A percentile compares a stretch with the other conserved stretches of the same genome.
These are phyloP conservation scores for Apostichopus leukothele DNA, from an alignment of 53 echinoderm and acorn worm genomes.

Conservation along the genomic window DNA sequence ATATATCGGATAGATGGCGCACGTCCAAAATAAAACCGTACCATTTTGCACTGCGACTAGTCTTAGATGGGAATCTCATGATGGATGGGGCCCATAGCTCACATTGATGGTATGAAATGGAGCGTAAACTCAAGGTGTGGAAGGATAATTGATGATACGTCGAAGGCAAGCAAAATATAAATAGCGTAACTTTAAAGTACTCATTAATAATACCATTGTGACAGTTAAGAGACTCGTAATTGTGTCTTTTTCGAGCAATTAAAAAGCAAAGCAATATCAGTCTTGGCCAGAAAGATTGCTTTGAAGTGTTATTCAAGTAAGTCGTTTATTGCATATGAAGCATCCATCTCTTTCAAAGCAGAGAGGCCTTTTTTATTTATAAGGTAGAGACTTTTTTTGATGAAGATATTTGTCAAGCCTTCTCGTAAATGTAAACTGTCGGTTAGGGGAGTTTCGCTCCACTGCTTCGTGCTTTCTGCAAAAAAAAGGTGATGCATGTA, in stretches of 20 bases:
- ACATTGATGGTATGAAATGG: conserved; percentile 1
- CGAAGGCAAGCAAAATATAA: conserved; percentile 32
- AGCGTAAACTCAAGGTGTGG: conserved; percentile 42
- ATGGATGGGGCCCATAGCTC: conserved; percentile 34
- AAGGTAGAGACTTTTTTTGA: background rate
- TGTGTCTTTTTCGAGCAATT: conserved; percentile 38
- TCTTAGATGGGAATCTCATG: background rate
- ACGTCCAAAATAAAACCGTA: too few relatives aligned
- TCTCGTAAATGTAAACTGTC: background rate
- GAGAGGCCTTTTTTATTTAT: conserved; percentile 2
- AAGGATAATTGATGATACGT: conserved; percentile 32
- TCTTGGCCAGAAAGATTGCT: background rate
- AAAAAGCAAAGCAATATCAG: conserved; percentile 32
- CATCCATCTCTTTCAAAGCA: background rate
- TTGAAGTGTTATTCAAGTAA: conserved; percentile 41
- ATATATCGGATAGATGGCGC: too few relatives aligned
- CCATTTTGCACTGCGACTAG: too few relatives aligned
- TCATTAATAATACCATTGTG: conserved; percentile 38
- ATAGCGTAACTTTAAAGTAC: conserved; percentile 31
- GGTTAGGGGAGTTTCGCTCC: background rate
- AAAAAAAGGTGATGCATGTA: too few relatives aligned
- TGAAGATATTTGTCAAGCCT: background rate
- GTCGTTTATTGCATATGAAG: conserved; percentile 25
- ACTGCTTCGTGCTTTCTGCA: background rate
- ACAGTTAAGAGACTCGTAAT: conserved; percentile 23